phyloP scores from a whole-genome alignment of 2,797 vertebrate genomes.

The Sternotherus odoratus region DNA sequence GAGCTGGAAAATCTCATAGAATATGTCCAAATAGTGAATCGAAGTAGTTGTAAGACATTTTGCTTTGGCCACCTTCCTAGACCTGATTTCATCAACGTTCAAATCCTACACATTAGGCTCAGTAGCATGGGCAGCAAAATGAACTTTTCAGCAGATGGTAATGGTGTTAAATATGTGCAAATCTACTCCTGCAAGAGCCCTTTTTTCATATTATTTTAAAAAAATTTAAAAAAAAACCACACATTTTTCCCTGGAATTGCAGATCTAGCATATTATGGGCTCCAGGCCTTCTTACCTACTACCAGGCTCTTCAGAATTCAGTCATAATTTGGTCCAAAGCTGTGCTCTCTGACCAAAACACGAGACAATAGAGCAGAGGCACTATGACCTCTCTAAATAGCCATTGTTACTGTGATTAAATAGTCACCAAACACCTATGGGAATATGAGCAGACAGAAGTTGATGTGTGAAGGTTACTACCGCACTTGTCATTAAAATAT shows the following conservation, averaged over 20 bases:
- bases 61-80: constrained; percentile 56
- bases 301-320: constrained; percentile 45
- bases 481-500: background rate
- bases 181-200: constrained; percentile 36
- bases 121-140: constrained; percentile 34
- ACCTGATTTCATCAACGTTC: constrained; percentile 41
- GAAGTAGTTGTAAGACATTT: constrained; percentile 60
- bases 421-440: constrained; percentile 32
- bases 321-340: constrained; percentile 45
- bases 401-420: constrained; percentile 54
- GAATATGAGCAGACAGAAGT: constrained; percentile 14
- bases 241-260: constrained; percentile 19
- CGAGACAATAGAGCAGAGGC: constrained; percentile 62
- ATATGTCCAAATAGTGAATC: constrained; percentile 57
- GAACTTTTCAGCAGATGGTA: constrained; percentile 58
- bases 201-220: constrained; percentile 51
- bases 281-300: background rate
- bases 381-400: constrained; percentile 46
- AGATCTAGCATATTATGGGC: constrained; percentile 40
- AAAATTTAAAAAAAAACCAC: constrained; percentile 16
- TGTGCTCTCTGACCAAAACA: constrained; percentile 21
- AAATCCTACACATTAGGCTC: constrained; percentile 25
- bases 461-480: constrained; percentile 28
- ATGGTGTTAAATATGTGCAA: constrained; percentile 18
- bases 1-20: constrained; percentile 50